phyloP scores from a whole-genome alignment of 2,888 invertebrate genomes.

The Nemurella pictetii region DNA sequence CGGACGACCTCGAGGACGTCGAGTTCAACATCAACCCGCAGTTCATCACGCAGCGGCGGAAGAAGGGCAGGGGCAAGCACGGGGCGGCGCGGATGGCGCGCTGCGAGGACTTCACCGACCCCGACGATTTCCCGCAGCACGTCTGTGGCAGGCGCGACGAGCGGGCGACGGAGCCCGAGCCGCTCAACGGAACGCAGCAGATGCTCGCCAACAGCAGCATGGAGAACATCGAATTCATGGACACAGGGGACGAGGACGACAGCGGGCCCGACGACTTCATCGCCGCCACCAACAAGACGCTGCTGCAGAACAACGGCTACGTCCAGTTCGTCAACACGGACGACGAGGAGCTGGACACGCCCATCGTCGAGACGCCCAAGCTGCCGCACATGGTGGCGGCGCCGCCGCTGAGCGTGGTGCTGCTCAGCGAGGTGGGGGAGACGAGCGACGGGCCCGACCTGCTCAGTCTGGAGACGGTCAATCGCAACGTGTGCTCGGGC shows the following conservation, averaged over 20 bases:
- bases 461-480: slow-evolving; percentile 39
- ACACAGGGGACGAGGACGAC: slow-evolving; percentile 74
- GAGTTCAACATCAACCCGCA: slow-evolving; percentile 62
- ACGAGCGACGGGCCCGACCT: slow-evolving; percentile 38
- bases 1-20: slow-evolving; percentile 72
- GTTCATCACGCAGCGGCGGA: slow-evolving; percentile 49
- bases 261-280: slow-evolving; percentile 63
- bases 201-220: slow-evolving; percentile 34
- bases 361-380: slow-evolving; percentile 51
- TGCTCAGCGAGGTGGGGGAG: slow-evolving; percentile 38
- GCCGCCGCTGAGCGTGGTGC: slow-evolving; percentile 40
- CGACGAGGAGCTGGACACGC: slow-evolving; percentile 52
- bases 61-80: slow-evolving; percentile 46
- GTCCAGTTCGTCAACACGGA: slow-evolving; percentile 64
- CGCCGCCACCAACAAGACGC: slow-evolving; percentile 57
- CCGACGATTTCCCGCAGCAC: slow-evolving; percentile 49
- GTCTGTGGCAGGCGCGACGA: slow-evolving; percentile 53
- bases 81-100: slow-evolving; percentile 49
- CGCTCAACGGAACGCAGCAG: slow-evolving; percentile 42
- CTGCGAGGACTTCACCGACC: slow-evolving; percentile 50
- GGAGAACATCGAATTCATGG: slow-evolving; percentile 70
- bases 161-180: slow-evolving; percentile 47
- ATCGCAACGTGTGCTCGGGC: slow-evolving; percentile 36
- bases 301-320: slow-evolving; percentile 66
- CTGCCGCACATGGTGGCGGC: slow-evolving; percentile 43